Percentiles rank a stretch among this genome's conserved stretches.
phyloP scores from a whole-genome alignment of 1,140 invertebrate genomes.

The Danaus plexippus region DNA sequence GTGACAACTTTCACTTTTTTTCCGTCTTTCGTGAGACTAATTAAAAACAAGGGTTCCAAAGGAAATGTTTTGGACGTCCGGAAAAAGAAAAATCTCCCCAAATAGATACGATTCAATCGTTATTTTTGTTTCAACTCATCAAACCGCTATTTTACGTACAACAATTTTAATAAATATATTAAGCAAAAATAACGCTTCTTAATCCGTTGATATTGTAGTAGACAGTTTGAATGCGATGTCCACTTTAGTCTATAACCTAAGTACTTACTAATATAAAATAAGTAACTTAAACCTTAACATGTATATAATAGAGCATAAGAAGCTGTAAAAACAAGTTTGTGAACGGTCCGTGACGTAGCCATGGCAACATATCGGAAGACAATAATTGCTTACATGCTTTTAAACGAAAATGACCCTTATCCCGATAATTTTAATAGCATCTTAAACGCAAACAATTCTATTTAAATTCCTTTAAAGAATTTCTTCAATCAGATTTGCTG shows the following conservation, averaged over 20 bases:
- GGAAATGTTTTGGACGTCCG: conserved; percentile 4
- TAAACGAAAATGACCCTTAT: conserved; percentile 20
- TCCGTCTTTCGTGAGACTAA: conserved; percentile 14
- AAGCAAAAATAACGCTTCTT: too few relatives aligned
- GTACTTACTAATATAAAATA: neutral
- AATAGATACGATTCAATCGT: too few relatives aligned
- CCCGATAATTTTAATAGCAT: conserved; percentile 1
- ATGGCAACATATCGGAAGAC: conserved; percentile 41
- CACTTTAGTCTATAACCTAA: conserved; percentile 33
- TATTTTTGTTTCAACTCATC: too few relatives aligned
- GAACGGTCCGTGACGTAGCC: conserved; percentile 46
- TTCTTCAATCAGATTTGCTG: conserved; percentile 19
- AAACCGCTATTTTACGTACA: too few relatives aligned
- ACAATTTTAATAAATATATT: too few relatives aligned
- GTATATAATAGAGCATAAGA: conserved; percentile 10
- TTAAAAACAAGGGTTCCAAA: conserved; percentile 22
- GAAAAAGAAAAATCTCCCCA: too few relatives aligned
- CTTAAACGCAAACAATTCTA: conserved; percentile 8
- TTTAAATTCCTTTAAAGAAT: conserved; percentile 12
- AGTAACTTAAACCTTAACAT: conserved; percentile 16
- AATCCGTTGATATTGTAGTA: conserved; percentile 39
- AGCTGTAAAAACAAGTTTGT: conserved; percentile 16
- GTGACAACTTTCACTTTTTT: conserved; percentile 20
- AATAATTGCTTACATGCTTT: conserved; percentile 24
- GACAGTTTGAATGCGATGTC: conserved; percentile 54